Percentiles rank a stretch among this genome's conserved stretches.
Evolutionary conservation across 2,113 vertebrate genomes (phyloP).

Genomic region (Chunga burmeisteri): DNA sequence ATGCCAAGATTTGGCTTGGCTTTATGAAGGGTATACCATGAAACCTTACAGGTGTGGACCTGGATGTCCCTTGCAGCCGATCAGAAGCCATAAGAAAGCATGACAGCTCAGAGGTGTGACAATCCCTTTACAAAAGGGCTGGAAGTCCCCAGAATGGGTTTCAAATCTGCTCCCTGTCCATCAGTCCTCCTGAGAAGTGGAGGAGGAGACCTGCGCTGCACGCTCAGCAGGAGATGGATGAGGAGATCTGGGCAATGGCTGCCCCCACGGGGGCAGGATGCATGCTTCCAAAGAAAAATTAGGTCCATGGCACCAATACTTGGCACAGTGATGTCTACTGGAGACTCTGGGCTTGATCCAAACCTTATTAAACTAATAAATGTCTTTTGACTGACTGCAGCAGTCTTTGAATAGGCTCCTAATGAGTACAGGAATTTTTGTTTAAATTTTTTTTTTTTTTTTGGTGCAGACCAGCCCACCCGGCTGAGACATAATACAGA

Average conservation of each 20-base stretch:
- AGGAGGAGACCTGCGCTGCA: neutral
- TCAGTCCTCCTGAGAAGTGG: rapidly evolving
- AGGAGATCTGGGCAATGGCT: neutral
- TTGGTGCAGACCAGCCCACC: neutral
- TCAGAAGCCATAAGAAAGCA: neutral
- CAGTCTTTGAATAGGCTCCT: neutral
- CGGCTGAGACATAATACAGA: neutral
- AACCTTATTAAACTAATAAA: neutral
- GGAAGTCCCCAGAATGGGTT: neutral
- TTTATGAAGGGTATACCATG: neutral
- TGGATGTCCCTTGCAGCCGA: neutral
- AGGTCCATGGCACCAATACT: neutral
- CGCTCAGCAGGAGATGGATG: neutral
- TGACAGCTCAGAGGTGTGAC: rapidly evolving
- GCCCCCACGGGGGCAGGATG: neutral
- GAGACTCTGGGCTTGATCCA: neutral
- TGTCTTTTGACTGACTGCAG: neutral
- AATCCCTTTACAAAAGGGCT: rapidly evolving
- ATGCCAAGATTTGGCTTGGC: neutral
- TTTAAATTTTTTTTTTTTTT: neutral
- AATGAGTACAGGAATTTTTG: neutral
- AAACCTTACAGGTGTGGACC: neutral
- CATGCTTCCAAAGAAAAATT: rapidly evolving
- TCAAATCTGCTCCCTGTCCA: neutral
- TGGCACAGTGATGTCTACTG: neutral